A percentile compares a stretch with the other conserved stretches of the same genome.
Evolutionary conservation across 2,888 invertebrate species (phyloP).

Genomic region (Drosophila tanythrix): DNA sequence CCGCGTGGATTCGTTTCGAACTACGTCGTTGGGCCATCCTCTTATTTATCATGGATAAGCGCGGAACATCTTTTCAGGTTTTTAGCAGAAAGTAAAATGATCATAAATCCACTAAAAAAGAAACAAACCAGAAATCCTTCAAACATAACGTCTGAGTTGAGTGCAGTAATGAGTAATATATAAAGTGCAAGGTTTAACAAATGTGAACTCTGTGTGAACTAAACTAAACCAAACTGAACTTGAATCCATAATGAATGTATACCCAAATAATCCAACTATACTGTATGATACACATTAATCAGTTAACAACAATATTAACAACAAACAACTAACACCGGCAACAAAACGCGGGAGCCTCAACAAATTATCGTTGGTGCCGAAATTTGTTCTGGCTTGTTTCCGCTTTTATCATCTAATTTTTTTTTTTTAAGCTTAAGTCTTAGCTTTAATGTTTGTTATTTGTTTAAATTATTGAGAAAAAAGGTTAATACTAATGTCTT

Average conservation of each 20-base stretch:
- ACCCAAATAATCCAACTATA: constrained; percentile 22
- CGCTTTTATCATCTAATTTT: constrained; percentile 20
- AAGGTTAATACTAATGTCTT: constrained; percentile 74
- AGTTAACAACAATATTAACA: constrained; percentile 44
- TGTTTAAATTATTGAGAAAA: constrained; percentile 75
- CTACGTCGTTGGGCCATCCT: neutral
- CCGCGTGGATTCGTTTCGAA: neutral
- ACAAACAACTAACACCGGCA: constrained; percentile 15
- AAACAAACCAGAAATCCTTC: neutral
- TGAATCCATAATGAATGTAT: constrained; percentile 20
- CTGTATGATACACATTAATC: constrained; percentile 38
- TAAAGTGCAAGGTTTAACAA: constrained; percentile 24
- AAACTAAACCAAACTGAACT: constrained; percentile 24
- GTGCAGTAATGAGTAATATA: neutral
- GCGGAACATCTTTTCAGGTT: constrained; percentile 39
- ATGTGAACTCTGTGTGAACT: constrained; percentile 25
- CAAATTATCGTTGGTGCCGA: neutral
- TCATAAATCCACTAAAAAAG: neutral
- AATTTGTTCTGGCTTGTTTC: constrained; percentile 26
- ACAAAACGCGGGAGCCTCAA: constrained; percentile 20
- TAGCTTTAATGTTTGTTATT: constrained; percentile 71
- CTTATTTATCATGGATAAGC: neutral
- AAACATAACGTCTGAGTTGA: neutral
- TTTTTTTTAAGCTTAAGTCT: constrained; percentile 57
- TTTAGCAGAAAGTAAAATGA: neutral